Evolutionary conservation across 2,888 invertebrate species (phyloP).

Genomic region (Agriopis aurantiaria): DNA sequence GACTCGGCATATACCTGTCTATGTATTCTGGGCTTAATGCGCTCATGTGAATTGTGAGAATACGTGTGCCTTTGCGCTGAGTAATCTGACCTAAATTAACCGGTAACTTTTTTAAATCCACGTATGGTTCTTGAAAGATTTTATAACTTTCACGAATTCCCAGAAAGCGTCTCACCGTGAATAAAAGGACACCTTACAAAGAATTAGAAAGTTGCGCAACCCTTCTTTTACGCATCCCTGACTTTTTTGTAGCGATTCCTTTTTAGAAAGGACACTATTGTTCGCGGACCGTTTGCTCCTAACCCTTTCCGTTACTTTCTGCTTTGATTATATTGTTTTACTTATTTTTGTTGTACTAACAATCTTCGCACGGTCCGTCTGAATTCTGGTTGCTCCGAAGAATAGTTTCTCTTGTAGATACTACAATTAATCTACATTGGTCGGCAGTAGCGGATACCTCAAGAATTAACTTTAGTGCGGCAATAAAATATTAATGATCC

Average conservation of each 20-base stretch:
- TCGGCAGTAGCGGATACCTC: constrained; percentile 80
- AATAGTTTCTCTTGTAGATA: constrained; percentile 37
- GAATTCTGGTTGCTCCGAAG: constrained; percentile 37
- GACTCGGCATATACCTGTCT: constrained; percentile 67
- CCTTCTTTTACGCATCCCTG: constrained; percentile 77
- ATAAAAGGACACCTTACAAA: constrained; percentile 79
- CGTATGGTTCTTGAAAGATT: constrained; percentile 64
- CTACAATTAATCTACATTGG: constrained; percentile 71
- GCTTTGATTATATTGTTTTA: constrained; percentile 66
- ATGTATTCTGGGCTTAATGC: constrained; percentile 60
- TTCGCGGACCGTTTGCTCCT: constrained; percentile 72
- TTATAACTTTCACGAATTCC: constrained; percentile 78
- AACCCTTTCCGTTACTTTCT: constrained; percentile 83
- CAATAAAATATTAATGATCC: constrained; percentile 84
- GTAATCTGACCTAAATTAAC: constrained; percentile 64
- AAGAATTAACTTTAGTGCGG: constrained; percentile 82
- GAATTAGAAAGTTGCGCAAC: constrained; percentile 86
- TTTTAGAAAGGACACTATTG: constrained; percentile 77
- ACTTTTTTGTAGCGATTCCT: constrained; percentile 72
- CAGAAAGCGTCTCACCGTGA: constrained; percentile 64
- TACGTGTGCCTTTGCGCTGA: constrained; percentile 51
- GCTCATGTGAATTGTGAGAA: constrained; percentile 61
- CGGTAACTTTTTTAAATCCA: constrained; percentile 56
- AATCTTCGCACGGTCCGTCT: constrained; percentile 42
- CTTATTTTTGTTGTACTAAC: constrained; percentile 62